Percentiles rank a stretch among this genome's conserved stretches.
These are phyloP conservation scores for Epizoanthus scotinus DNA, from an alignment of 92 coral and sea anemone species.

Conservation along the genomic window DNA sequence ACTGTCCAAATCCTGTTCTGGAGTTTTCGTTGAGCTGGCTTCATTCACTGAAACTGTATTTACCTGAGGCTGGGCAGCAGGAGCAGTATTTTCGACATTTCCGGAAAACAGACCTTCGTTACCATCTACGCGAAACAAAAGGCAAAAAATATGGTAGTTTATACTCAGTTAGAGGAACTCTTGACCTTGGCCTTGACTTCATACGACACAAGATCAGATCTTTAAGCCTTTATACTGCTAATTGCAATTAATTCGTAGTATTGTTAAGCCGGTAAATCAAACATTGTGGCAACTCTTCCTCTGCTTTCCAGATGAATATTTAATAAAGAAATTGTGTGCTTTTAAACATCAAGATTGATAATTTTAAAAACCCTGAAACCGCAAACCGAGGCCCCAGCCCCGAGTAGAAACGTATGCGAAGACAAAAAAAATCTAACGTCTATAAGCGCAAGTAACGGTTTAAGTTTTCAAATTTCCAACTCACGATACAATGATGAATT, in stretches of 20 bases:
- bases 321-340: too few relatives aligned
- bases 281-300: too few relatives aligned
- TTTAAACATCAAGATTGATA: background rate
- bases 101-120: constrained; percentile 28
- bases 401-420: too few relatives aligned
- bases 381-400: too few relatives aligned
- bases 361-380: too few relatives aligned
- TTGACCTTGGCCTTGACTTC: constrained; percentile 17
- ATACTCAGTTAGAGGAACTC: background rate
- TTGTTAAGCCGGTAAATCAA: too few relatives aligned
- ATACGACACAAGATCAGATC: too few relatives aligned
- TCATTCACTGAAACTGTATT: constrained; percentile 2
- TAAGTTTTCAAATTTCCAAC: background rate
- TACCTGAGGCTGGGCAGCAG: background rate
- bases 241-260: too few relatives aligned
- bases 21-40: constrained; percentile 7
- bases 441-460: too few relatives aligned
- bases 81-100: constrained; percentile 8
- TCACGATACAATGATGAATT: background rate
- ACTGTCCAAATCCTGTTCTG: constrained; percentile 15
- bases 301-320: too few relatives aligned
- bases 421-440: background rate
- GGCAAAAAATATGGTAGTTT: background rate
- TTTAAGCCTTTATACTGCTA: too few relatives aligned
- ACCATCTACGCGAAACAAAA: constrained; percentile 7